Evolutionary conservation across 2,113 vertebrate genomes (phyloP).

Genomic region (Corythaeola cristata): DNA sequence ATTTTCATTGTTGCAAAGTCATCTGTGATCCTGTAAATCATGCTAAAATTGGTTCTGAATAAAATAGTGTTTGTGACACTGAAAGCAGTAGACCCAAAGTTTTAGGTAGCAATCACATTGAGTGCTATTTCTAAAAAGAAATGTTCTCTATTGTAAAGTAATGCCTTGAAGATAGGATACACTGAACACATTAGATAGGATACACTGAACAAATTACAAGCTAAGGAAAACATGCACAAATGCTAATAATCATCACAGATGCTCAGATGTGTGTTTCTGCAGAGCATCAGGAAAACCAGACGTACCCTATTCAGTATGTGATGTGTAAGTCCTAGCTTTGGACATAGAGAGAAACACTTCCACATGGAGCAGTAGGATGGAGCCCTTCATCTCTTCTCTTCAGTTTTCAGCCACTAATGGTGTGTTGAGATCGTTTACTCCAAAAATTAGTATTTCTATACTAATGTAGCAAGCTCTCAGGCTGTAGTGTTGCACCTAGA

Average conservation of each 20-base stretch:
- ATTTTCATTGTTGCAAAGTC: not conserved
- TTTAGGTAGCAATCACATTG: not conserved
- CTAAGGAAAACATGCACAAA: not conserved
- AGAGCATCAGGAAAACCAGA: not conserved
- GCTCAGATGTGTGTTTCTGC: not conserved
- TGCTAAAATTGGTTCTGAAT: not conserved
- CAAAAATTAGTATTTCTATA: not conserved
- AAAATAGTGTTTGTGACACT: not conserved
- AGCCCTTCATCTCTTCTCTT: not conserved
- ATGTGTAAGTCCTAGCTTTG: not conserved
- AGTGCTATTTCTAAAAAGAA: not conserved
- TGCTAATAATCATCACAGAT: not conserved
- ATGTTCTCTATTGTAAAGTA: not conserved
- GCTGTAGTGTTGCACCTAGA: not conserved
- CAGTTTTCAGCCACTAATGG: not conserved
- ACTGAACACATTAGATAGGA: not conserved
- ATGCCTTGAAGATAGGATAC: not conserved
- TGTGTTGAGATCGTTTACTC: not conserved
- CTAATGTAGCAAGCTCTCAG: not conserved
- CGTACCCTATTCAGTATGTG: accelerated
- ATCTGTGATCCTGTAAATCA: not conserved
- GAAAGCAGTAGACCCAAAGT: not conserved
- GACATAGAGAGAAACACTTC: not conserved
- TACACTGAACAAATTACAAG: not conserved
- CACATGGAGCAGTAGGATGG: too few relatives aligned